A percentile compares a stretch with the other conserved stretches of the same genome.
phyloP scores from a whole-genome alignment of 1,140 invertebrate species.

The Thrips palmi region DNA sequence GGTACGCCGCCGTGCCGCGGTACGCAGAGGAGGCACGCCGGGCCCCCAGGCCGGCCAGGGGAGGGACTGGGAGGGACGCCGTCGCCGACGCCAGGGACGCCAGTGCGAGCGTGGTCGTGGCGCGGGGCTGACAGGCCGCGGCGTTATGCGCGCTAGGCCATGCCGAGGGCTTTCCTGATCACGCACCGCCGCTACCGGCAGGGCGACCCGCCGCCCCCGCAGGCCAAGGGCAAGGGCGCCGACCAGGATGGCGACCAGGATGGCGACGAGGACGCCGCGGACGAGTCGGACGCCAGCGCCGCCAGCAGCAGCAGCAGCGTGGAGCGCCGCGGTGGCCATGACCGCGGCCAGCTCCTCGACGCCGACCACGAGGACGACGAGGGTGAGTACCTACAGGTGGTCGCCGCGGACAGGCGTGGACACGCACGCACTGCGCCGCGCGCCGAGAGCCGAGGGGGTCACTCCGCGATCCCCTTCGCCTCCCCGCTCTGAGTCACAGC shows the following conservation, averaged over 20 bases:
- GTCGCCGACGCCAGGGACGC: too few relatives aligned
- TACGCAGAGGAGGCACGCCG: too few relatives aligned
- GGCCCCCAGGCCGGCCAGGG: too few relatives aligned
- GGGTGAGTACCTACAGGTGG: too few relatives aligned
- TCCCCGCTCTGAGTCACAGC: too few relatives aligned
- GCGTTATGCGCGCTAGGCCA: conserved; percentile 15
- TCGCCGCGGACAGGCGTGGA: too few relatives aligned
- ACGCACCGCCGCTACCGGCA: conserved; percentile 33
- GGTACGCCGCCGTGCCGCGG: too few relatives aligned
- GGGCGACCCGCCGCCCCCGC: conserved; percentile 21
- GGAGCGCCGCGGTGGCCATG: neutral
- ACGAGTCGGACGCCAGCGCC: neutral
- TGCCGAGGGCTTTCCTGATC: conserved; percentile 36
- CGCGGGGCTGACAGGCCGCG: too few relatives aligned
- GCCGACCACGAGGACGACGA: neutral
- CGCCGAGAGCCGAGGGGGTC: too few relatives aligned
- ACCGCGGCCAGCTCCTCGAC: neutral
- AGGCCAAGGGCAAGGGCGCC: conserved; percentile 19
- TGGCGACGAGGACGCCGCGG: neutral
- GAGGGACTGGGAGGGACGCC: too few relatives aligned
- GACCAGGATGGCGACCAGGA: neutral
- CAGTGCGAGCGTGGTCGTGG: neutral
- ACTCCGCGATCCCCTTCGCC: too few relatives aligned
- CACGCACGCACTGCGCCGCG: too few relatives aligned
- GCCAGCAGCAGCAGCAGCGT: neutral